Evolutionary conservation across 2,797 vertebrate species (phyloP).

Genomic region (Parotocinclus haroldoi): DNA sequence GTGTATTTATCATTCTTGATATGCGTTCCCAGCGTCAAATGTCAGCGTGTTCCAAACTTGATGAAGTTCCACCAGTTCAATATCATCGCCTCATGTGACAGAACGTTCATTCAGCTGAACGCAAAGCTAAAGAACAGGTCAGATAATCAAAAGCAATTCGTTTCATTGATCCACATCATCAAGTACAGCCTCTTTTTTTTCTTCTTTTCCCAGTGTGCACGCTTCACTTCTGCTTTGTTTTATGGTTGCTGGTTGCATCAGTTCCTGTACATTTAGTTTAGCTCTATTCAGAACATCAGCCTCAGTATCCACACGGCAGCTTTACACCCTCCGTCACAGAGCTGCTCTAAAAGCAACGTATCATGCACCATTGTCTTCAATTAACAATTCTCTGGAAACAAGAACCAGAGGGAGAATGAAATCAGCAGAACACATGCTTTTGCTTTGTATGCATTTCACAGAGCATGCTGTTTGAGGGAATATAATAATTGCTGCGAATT

Average conservation of each 20-base stretch:
- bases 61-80: too few species aligned
- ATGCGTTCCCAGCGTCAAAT: too few species aligned
- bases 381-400: constrained; percentile 31
- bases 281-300: constrained; percentile 24
- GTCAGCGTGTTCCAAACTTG: too few species aligned
- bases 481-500: constrained; percentile 26
- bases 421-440: constrained; percentile 22
- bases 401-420: constrained; percentile 22
- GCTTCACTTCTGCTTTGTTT: too few species aligned
- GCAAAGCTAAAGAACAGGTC: too few species aligned
- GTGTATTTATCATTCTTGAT: too few species aligned
- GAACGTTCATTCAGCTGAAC: too few species aligned
- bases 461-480: constrained; percentile 12
- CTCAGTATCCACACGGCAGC: constrained; percentile 20
- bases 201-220: too few species aligned
- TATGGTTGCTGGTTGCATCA: not conserved
- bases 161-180: too few species aligned
- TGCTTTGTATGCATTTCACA: constrained; percentile 21
- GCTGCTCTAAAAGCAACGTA: constrained; percentile 27
- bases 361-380: constrained; percentile 21
- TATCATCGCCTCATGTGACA: too few species aligned
- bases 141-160: too few species aligned
- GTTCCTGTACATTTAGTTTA: constrained; percentile 4
- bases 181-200: too few species aligned
- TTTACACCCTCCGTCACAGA: constrained; percentile 13